Percentiles rank a stretch among this genome's conserved stretches.
phyloP scores from a whole-genome alignment of 1,140 invertebrate species.

The Schmidtea mediterranea region DNA sequence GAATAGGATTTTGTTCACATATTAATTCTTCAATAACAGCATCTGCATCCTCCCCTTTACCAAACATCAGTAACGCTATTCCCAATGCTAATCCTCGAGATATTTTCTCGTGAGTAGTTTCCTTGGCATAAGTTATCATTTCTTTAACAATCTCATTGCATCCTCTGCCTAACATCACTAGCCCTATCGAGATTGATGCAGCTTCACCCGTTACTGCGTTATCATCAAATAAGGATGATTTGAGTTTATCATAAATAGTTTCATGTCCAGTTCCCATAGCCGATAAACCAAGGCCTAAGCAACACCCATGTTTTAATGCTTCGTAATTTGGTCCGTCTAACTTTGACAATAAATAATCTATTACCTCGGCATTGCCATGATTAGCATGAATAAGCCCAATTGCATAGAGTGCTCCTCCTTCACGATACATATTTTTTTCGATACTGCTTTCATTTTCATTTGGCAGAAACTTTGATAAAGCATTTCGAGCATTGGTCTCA shows the following conservation, averaged over 20 bases:
- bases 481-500: slow-evolving; percentile 42
- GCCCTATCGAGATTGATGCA: slow-evolving; percentile 83
- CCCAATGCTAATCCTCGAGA: slow-evolving; percentile 71
- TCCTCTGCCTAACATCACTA: slow-evolving; percentile 87
- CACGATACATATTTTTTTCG: slow-evolving; percentile 56
- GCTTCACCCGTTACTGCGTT: slow-evolving; percentile 86
- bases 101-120: slow-evolving; percentile 95
- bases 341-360: slow-evolving; percentile 73
- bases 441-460: slow-evolving; percentile 49
- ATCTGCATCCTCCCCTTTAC: slow-evolving; percentile 76
- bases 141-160: slow-evolving; percentile 60
- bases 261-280: slow-evolving; percentile 75
- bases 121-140: slow-evolving; percentile 51
- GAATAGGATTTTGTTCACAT: slow-evolving; percentile 31
- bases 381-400: slow-evolving; percentile 92
- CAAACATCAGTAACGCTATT: slow-evolving; percentile 84
- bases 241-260: slow-evolving; percentile 12
- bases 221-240: slow-evolving; percentile 79
- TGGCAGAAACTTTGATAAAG: slow-evolving; percentile 91
- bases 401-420: slow-evolving; percentile 87
- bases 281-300: slow-evolving; percentile 72
- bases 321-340: slow-evolving; percentile 68
- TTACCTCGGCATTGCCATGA: slow-evolving; percentile 68
- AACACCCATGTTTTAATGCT: slow-evolving; percentile 80
- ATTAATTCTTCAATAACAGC: slow-evolving; percentile 58